Evolutionary conservation across 2,113 vertebrate genomes (phyloP).

Genomic region (Thunnus maccoyii): DNA sequence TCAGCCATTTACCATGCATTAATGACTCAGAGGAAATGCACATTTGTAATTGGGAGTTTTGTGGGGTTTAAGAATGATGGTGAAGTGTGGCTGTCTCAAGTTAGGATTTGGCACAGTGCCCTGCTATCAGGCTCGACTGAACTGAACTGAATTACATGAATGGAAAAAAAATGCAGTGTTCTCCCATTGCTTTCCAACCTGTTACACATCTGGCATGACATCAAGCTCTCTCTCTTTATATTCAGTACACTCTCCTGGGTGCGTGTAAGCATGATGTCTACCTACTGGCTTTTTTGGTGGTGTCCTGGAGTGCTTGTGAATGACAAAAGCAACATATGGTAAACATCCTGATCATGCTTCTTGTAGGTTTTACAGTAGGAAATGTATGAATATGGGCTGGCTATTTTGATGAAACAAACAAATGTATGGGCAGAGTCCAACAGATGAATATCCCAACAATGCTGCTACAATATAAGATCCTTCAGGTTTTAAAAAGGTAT

Average conservation of each 20-base stretch:
- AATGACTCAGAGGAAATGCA: slow-evolving; percentile 41
- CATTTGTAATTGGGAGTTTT: slow-evolving; percentile 41
- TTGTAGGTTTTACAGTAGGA: slow-evolving; percentile 45
- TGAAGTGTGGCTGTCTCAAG: slow-evolving; percentile 51
- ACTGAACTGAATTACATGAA: slow-evolving; percentile 44
- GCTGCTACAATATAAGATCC: slow-evolving; percentile 72
- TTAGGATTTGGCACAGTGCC: slow-evolving; percentile 64
- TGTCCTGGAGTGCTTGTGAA: slow-evolving; percentile 51
- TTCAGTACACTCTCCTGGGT: slow-evolving; percentile 50
- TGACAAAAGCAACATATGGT: slow-evolving; percentile 46
- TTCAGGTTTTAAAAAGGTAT: slow-evolving; percentile 54
- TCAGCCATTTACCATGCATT: slow-evolving; percentile 23
- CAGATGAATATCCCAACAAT: slow-evolving; percentile 49
- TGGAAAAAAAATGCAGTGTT: slow-evolving; percentile 46
- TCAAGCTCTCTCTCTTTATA: slow-evolving; percentile 51
- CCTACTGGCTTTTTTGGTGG: slow-evolving; percentile 47
- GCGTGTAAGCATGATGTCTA: slow-evolving; percentile 59
- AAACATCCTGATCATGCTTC: slow-evolving; percentile 52
- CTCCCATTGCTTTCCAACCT: slow-evolving; percentile 62
- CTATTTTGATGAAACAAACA: slow-evolving; percentile 41
- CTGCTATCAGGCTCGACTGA: slow-evolving; percentile 45
- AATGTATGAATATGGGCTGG: slow-evolving; percentile 25
- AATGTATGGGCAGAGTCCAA: slow-evolving; percentile 37
- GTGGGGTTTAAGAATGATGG: slow-evolving; percentile 15
- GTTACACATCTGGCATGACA: slow-evolving; percentile 67